These are phyloP conservation scores for Heptranchias perlo DNA, from an alignment of 2,113 vertebrate genomes.

Conservation along the genomic window DNA sequence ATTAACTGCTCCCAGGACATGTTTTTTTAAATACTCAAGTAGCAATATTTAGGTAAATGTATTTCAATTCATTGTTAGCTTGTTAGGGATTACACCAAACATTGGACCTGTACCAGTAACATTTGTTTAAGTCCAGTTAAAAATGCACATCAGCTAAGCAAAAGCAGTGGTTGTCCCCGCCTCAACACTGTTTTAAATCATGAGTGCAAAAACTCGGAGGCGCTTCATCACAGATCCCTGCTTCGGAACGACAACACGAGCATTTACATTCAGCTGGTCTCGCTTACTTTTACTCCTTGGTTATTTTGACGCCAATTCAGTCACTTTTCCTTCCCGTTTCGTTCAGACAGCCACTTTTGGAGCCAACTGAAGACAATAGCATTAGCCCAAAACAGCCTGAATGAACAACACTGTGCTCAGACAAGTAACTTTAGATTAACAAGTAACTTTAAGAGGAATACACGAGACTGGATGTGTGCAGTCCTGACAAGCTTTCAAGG, in stretches of 20 bases:
- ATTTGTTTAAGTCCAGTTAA: background rate
- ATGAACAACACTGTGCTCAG: background rate
- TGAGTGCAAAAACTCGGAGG: background rate
- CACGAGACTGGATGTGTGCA: background rate
- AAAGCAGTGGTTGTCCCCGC: background rate
- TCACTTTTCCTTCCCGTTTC: background rate
- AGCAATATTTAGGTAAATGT: background rate
- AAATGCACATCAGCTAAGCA: background rate
- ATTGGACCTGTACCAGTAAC: background rate
- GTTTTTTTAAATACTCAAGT: background rate
- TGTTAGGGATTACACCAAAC: background rate
- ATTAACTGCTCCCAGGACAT: background rate
- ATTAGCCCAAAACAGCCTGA: background rate
- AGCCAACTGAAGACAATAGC: background rate
- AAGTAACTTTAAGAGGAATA: background rate
- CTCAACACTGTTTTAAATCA: background rate
- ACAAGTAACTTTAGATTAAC: background rate
- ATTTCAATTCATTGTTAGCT: background rate
- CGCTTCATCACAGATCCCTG: background rate
- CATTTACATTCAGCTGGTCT: background rate
- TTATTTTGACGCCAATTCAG: background rate
- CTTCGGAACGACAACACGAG: background rate
- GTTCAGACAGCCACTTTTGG: background rate
- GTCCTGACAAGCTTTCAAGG: background rate
- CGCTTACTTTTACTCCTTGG: background rate